Evolutionary conservation across 2,888 invertebrate species (phyloP).

Genomic region (Diadromus collaris): DNA sequence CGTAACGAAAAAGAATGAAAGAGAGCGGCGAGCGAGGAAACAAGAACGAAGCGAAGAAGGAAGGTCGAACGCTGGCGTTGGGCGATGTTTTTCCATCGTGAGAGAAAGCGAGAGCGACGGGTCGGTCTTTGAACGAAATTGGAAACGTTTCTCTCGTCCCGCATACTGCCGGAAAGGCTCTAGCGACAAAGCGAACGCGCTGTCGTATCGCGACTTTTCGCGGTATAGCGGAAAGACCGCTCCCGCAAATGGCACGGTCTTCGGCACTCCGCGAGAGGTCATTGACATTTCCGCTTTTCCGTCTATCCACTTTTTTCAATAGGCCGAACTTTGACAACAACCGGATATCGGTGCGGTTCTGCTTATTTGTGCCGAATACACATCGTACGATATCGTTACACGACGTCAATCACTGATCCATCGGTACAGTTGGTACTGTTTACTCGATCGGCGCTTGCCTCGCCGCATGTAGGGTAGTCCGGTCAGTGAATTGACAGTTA

Average conservation of each 20-base stretch:
- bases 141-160: conserved; percentile 77
- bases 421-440: neutral
- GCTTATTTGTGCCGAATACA: neutral
- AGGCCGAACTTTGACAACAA: neutral
- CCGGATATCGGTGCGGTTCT: neutral
- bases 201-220: conserved; percentile 19
- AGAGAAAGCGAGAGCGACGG: conserved; percentile 40
- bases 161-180: conserved; percentile 29
- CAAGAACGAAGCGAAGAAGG: conserved; percentile 17
- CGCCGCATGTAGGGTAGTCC: no score
- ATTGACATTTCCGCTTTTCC: conserved; percentile 15
- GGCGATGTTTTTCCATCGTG: conserved; percentile 69
- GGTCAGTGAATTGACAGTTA: no score
- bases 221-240: conserved; percentile 6
- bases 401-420: neutral
- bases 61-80: conserved; percentile 19
- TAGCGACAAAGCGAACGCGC: conserved; percentile 18
- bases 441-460: neutral
- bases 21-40: conserved; percentile 56
- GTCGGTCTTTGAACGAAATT: conserved; percentile 76
- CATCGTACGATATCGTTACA: no score
- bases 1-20: conserved; percentile 70
- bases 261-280: conserved; percentile 4
- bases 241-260: neutral
- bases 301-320: neutral